Base-by-base conservation (phyloP, 2,113 vertebrate species). In the Saimiri boliviensis region DNA sequence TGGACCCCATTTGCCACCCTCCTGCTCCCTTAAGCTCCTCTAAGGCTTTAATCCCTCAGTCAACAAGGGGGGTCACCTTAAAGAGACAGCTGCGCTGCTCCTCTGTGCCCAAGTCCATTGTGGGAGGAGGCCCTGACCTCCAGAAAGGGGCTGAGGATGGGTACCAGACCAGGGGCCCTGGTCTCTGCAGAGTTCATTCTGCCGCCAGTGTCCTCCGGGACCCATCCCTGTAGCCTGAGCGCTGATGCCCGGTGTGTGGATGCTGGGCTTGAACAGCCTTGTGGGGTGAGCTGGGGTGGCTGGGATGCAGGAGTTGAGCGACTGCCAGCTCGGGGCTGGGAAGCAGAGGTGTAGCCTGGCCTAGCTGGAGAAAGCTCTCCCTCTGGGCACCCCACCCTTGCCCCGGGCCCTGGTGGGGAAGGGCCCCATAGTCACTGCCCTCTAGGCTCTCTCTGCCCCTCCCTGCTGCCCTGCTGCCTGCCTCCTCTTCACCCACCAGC, bases 1-100 rank as follows among this genome's bases (percentile, higher is more conserved):
- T 71, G 1, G 2, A 66, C 77, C 89, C 83, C 58, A 1, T 12
- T 20, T 20, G 14, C 20, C 56, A 12, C 81, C 25, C 60, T 52
- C 74, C 60, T 2, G 8, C 82, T 86, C 35, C 79, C 74, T 35
- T 95, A 94, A 98, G 91, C 95, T 91, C 66, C 68, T 86, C 91
- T 35, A 47, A 76, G 20, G n/a, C 63, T 52, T 63, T 97, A 90
- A 97, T 94, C 96, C 90, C 73, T 47, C 32, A 21, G 58, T n/a
- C 6, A 17, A 30, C 77, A 63, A 1, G 5, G n/a, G 20, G 17
- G 10, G 17, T 12, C 19, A 0, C 47, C 86, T 97, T 96, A 94
- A 97, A 96, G 97, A 66, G 86, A 85, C 96, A 92, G 92, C 89
- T 35, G 32, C 6, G 6, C 84, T 49, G 52, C 20, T 42, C 42